Conservation (phyloP, 2,113 vertebrate genomes). For the Chaenocephalus aceratus region DNA sequence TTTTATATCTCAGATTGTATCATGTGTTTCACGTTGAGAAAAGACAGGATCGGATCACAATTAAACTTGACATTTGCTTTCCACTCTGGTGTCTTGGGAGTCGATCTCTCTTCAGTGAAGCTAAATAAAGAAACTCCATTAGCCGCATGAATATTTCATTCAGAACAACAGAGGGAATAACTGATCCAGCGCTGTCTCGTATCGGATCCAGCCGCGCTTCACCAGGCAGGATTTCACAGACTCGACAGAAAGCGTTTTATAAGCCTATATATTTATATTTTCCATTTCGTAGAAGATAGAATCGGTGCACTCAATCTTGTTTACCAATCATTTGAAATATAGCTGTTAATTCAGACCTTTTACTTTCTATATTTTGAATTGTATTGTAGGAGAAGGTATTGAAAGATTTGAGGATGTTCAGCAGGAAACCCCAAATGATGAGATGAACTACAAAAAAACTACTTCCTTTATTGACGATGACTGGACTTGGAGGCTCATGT, state of each 20-base stretch:
- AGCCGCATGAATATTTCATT: neutral
- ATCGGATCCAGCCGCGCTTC: neutral
- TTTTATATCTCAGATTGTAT: too few relatives aligned
- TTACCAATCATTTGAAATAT: too few relatives aligned
- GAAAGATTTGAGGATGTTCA: too few relatives aligned
- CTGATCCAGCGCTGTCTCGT: neutral
- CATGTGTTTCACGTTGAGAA: neutral
- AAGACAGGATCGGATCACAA: neutral
- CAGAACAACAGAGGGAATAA: constrained; percentile 16
- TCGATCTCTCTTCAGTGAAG: neutral
- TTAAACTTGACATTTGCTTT: neutral
- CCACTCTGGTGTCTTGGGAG: neutral
- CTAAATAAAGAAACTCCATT: neutral
- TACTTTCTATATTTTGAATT: too few relatives aligned
- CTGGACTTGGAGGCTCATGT: too few relatives aligned
- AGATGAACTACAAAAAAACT: too few relatives aligned
- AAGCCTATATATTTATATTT: neutral
- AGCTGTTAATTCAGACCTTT: too few relatives aligned
- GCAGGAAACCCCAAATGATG: too few relatives aligned
- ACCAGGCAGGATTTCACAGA: constrained; percentile 5
- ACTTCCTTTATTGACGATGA: too few relatives aligned
- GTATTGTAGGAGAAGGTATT: too few relatives aligned
- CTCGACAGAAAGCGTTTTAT: neutral
- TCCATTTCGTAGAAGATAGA: too few relatives aligned
- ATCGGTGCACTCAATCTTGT: too few relatives aligned